Evolutionary conservation across 2,797 vertebrate species (phyloP), one percentile per base, ranked within the genome.

Genomic region (Fratercula arctica): DNA sequence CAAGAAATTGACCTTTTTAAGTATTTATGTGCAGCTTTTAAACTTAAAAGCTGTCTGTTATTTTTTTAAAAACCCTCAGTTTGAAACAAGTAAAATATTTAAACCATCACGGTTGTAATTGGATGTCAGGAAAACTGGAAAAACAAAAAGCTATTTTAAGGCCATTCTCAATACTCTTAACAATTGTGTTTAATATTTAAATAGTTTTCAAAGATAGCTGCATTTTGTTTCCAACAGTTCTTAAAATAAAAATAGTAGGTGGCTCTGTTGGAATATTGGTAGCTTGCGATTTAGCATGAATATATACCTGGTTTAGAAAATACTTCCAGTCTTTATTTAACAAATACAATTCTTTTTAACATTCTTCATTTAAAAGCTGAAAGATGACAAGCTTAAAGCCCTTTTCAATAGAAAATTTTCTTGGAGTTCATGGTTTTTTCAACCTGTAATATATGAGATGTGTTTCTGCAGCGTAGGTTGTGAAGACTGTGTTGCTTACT

Each of bases 21-120:
- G 91, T 93, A 81, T 92, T 94, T 88, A 77, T 82, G 60, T 67
- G 53, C 31, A 39, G 69, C 72, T 94, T 92, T 97, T 97, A 87
- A 89, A 41, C 26, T 82, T 90, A 89, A 95, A 92, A 74, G 72
- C 97, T 97, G 87, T 89, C 78, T 93, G 73, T 96, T 96, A 43
- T 72, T 87, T 84, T 50, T 68, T 51, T 63, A 37, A 35, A 92
- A 91, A 92, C 46, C 23, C 77, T 96, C 23, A 9, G 28, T 74
- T 94, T 95, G 87, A 92, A 95, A 90, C 59, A 64, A 48, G 87
- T 89, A 28, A 94, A 96, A 90, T 85, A 84, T 81, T 84, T 96
- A 93, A 96, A 95, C 85, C 70, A n/a, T 84, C 31, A 46, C 1
- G 15, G 39, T 84, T 94, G 83, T 96, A 97, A 97, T 81, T 95